A percentile compares a stretch with the other conserved stretches of the same genome.
Evolutionary conservation across 2,888 invertebrate species (phyloP).

Genomic region (Ischnura elegans): DNA sequence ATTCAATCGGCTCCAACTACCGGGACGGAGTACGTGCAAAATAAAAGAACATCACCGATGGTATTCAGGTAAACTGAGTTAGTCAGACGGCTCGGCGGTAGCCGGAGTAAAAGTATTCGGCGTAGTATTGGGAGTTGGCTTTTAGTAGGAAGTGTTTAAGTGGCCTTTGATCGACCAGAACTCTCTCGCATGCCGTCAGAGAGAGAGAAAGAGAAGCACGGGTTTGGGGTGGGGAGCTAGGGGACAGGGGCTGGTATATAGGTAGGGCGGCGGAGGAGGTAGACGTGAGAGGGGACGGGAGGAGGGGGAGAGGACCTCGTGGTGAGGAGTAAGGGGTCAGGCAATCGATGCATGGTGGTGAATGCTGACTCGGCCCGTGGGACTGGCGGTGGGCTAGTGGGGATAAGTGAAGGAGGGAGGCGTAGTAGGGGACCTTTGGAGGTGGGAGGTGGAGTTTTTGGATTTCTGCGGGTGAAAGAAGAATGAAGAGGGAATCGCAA

Average conservation of each 20-base stretch:
- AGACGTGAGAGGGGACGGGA: not conserved
- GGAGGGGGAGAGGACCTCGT: not conserved
- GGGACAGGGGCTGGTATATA: not conserved
- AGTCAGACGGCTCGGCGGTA: not conserved
- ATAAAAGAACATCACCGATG: not conserved
- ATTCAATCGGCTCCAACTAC: not conserved
- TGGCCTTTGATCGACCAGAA: constrained; percentile 27
- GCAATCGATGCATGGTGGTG: constrained; percentile 46
- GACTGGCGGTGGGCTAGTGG: not conserved
- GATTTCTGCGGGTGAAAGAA: not conserved
- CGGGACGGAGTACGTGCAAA: not conserved
- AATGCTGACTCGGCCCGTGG: constrained; percentile 45
- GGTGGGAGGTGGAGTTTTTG: too few relatives aligned
- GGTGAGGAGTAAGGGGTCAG: constrained; percentile 16
- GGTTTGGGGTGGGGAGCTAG: not conserved
- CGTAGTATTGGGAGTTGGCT: not conserved
- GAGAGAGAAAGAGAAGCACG: not conserved
- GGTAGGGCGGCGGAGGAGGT: not conserved
- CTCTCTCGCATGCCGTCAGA: constrained; percentile 38
- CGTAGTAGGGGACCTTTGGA: not conserved
- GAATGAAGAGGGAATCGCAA: not conserved
- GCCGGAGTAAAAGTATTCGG: not conserved
- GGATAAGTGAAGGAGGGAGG: not conserved
- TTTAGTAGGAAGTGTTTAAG: constrained; percentile 26
- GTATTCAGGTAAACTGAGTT: not conserved